These are phyloP conservation scores for Cyanistes caeruleus DNA, from an alignment of 2,113 vertebrate genomes.

Conservation along the genomic window DNA sequence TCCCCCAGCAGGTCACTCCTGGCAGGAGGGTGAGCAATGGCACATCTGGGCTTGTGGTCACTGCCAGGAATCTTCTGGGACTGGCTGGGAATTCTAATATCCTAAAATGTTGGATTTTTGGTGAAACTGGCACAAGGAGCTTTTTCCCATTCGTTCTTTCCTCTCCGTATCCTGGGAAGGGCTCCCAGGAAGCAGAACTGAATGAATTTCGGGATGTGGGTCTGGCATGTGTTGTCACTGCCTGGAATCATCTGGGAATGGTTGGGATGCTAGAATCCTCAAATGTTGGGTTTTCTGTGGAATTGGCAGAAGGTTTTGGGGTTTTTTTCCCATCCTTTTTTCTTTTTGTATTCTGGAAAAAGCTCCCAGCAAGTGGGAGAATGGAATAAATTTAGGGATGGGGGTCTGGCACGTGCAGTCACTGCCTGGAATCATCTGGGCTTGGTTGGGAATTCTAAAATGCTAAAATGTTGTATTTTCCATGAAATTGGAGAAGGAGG, in stretches of 20 bases:
- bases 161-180: background rate
- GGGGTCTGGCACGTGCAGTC: background rate
- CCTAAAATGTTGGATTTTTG: background rate
- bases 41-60: background rate
- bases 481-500: no score
- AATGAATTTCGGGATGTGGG: background rate
- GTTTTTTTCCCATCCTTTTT: background rate
- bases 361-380: no score
- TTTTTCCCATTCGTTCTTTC: background rate
- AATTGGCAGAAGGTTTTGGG: fast-evolving
- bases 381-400: background rate
- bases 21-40: background rate
- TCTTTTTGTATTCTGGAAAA: background rate
- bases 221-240: background rate
- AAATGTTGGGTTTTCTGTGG: background rate
- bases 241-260: background rate
- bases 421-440: background rate
- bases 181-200: background rate
- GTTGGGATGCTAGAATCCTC: no score
- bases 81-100: fast-evolving
- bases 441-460: background rate
- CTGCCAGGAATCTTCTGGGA: background rate
- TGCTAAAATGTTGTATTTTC: no score
- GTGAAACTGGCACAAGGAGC: background rate
- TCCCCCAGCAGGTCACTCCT: background rate